A percentile compares a stretch with the other conserved stretches of the same genome.
These are phyloP conservation scores for Umimayanthus chanpuru DNA, from an alignment of 92 coral and sea anemone species.

Conservation along the genomic window DNA sequence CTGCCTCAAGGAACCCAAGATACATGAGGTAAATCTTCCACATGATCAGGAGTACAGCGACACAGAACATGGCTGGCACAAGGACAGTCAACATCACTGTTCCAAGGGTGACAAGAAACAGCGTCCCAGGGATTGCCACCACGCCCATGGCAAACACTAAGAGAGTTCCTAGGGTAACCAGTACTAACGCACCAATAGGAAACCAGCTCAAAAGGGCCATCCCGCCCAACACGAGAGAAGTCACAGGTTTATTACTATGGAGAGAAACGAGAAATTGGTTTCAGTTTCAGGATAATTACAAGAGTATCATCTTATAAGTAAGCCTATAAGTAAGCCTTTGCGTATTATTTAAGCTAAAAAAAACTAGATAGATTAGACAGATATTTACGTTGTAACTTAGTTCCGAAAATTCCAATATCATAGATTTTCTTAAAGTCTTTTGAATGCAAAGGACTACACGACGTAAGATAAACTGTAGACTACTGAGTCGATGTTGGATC, in stretches of 20 bases:
- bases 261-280: neutral
- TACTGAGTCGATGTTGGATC: no score
- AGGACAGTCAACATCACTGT: constrained; percentile 5
- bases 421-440: no score
- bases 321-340: no score
- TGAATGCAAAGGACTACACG: no score
- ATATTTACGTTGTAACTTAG: no score
- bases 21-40: constrained; percentile 21
- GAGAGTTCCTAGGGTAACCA: constrained; percentile 17
- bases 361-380: no score
- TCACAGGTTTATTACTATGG: constrained; percentile 33
- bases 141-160: constrained; percentile 16
- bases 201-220: constrained; percentile 29
- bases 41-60: neutral
- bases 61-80: constrained; percentile 29
- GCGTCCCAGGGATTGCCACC: constrained; percentile 26
- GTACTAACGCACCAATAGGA: constrained; percentile 5
- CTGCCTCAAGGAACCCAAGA: constrained; percentile 15
- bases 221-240: constrained; percentile 29
- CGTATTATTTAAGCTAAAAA: no score
- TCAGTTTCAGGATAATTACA: neutral
- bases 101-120: constrained; percentile 26
- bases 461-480: no score
- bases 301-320: no score
- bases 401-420: no score